These are phyloP conservation scores for Tipula unca DNA, from an alignment of 2,888 invertebrate species.

Conservation along the genomic window DNA sequence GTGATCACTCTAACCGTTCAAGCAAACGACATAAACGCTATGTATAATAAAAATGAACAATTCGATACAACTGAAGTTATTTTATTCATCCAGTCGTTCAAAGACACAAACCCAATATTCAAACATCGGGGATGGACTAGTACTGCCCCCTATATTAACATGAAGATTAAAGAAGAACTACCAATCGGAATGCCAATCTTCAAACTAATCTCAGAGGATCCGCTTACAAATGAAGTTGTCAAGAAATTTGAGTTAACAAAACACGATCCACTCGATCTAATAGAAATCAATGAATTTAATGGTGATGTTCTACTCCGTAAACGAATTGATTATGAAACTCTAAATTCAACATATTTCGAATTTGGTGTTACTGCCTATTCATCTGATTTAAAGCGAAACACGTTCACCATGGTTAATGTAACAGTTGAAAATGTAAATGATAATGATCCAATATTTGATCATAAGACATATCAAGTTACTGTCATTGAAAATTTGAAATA, in stretches of 20 bases:
- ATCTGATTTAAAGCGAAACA: slow-evolving; percentile 43
- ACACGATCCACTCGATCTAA: slow-evolving; percentile 47
- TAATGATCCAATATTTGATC: slow-evolving; percentile 62
- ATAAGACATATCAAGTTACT: slow-evolving; percentile 59
- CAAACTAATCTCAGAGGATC: slow-evolving; percentile 61
- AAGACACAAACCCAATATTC: slow-evolving; percentile 68
- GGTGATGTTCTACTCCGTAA: slow-evolving; percentile 67
- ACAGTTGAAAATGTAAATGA: slow-evolving; percentile 70
- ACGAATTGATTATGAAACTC: slow-evolving; percentile 66
- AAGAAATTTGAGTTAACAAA: slow-evolving; percentile 51
- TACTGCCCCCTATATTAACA: slow-evolving; percentile 56
- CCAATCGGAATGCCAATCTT: slow-evolving; percentile 64
- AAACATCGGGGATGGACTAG: slow-evolving; percentile 64
- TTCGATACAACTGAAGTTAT: slow-evolving; percentile 60
- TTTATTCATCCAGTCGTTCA: slow-evolving; percentile 67
- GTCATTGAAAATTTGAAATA: slow-evolving; percentile 60
- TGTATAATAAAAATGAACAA: slow-evolving; percentile 54
- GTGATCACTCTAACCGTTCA: slow-evolving; percentile 64
- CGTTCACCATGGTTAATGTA: slow-evolving; percentile 58
- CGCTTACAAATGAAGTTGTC: slow-evolving; percentile 53
- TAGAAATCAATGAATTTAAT: slow-evolving; percentile 54
- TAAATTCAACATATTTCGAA: slow-evolving; percentile 51
- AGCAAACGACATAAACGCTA: slow-evolving; percentile 62
- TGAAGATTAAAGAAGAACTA: slow-evolving; percentile 66
- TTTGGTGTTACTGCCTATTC: slow-evolving; percentile 49